Base-by-base conservation (phyloP, 2,113 vertebrate species). In the Myotis yumanensis region DNA sequence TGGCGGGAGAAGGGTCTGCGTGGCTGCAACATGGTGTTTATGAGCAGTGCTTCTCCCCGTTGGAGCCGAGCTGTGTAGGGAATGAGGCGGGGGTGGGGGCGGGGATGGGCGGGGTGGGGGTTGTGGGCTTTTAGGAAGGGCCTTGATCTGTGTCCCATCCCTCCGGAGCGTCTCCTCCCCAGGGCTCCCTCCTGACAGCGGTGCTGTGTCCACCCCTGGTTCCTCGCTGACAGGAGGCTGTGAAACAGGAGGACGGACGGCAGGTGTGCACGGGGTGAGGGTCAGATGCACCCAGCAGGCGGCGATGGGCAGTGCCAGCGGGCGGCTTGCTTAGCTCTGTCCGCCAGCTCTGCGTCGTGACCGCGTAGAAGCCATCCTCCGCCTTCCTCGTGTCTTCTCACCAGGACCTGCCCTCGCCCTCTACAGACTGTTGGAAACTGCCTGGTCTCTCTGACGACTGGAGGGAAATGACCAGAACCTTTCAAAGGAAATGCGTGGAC, bases 391-490 rank as follows among this genome's bases (percentile, higher is more conserved):
- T 48, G 48, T 84, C 81, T 48, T 10, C 59, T 77, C 95, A 81
- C 37, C 14, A 85, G 62, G 84, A 93, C 80, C 87, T 89, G 62
- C 51, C 75, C 81, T 87, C 89, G 64, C 20, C 76, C 91, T 73
- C 64, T 75, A 32, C 62, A 93, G 84, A 92, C 72, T 90, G 91
- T 92, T 57, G 15, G 15, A 77, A 96, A 92, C 90, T 77, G 81
- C 93, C 92, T 92, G 87, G 93, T 84, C 96, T 96, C 64, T 90
- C 85, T 87, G 91, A 97, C 89, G 72, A 69, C n/a, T 93, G 87
- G 85, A 94, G 92, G 92, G 95, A 92, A 96, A 82, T 81, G 90
- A 90, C 81, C 94, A 93, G 77, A 87, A 71, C 76, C 85, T 96
- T 75, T 66, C 87, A 59, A 85, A 91, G 80, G 88, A 95, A 66